phyloP scores from a whole-genome alignment of 1,140 invertebrate genomes.

The Steinernema khuongi region DNA sequence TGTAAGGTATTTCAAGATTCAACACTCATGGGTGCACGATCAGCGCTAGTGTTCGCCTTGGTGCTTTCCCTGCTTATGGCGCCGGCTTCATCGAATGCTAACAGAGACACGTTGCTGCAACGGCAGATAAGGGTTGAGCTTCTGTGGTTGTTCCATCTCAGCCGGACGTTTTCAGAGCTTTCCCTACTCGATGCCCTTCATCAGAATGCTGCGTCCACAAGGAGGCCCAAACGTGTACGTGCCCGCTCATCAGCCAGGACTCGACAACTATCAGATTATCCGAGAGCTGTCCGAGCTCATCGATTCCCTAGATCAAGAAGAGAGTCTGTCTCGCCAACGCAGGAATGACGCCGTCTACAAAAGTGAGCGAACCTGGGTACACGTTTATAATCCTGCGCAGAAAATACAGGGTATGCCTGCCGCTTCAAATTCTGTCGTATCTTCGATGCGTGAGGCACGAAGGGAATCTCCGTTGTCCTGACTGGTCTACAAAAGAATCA shows the following conservation, averaged over 20 bases:
- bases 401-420: conserved; percentile 15
- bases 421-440: conserved; percentile 20
- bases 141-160: neutral
- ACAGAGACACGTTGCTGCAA: neutral
- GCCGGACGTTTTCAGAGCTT: neutral
- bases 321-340: neutral
- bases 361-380: neutral
- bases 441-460: too few relatives aligned
- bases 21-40: neutral
- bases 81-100: neutral
- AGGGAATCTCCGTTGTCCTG: too few relatives aligned
- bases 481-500: too few relatives aligned
- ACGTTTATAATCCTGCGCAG: neutral
- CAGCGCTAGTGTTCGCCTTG: neutral
- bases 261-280: neutral
- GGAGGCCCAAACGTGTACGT: neutral
- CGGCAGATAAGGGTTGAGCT: neutral
- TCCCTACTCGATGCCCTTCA: neutral
- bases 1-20: too few relatives aligned
- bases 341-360: neutral
- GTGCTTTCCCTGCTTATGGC: neutral
- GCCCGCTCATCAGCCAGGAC: neutral
- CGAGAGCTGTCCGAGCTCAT: neutral
- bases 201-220: neutral
- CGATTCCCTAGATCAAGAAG: neutral